phyloP scores from a whole-genome alignment of 2,888 invertebrate genomes.

The Drosophila putrida region DNA sequence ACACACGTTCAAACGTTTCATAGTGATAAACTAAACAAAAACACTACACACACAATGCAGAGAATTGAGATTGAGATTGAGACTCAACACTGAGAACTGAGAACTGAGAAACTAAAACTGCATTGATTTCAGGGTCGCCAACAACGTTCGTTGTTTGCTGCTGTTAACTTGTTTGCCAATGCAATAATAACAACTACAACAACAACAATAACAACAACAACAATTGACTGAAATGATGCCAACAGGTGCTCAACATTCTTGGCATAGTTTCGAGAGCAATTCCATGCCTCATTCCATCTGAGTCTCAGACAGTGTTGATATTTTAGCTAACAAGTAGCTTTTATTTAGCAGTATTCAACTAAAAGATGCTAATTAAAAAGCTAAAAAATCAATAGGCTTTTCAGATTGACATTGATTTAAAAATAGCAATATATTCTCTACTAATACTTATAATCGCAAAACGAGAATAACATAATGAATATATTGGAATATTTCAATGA shows the following conservation, averaged over 20 bases:
- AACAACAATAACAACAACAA: not conserved
- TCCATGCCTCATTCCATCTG: conserved; percentile 26
- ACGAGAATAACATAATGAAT: not conserved
- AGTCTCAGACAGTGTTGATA: not conserved
- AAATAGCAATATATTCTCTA: too few relatives aligned
- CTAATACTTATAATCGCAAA: too few relatives aligned
- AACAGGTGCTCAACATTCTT: conserved; percentile 77
- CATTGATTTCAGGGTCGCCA: conserved; percentile 74
- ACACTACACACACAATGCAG: conserved; percentile 4
- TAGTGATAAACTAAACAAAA: conserved; percentile 27
- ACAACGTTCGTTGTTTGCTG: conserved; percentile 9
- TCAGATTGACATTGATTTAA: too few relatives aligned
- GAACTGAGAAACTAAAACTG: conserved; percentile 9
- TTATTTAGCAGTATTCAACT: too few relatives aligned
- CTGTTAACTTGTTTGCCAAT: conserved; percentile 50
- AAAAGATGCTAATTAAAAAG: too few relatives aligned
- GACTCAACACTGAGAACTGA: not conserved
- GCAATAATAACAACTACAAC: conserved; percentile 1
- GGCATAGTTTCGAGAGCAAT: conserved; percentile 69
- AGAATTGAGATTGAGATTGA: not conserved
- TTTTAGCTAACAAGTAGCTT: too few relatives aligned
- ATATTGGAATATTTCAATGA: too few relatives aligned
- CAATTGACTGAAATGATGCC: conserved; percentile 60
- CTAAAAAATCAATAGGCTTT: too few relatives aligned
- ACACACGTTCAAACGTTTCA: conserved; percentile 54